Evolutionary conservation across 2,113 vertebrate species (phyloP).

Genomic region (Aphelocoma coerulescens): DNA sequence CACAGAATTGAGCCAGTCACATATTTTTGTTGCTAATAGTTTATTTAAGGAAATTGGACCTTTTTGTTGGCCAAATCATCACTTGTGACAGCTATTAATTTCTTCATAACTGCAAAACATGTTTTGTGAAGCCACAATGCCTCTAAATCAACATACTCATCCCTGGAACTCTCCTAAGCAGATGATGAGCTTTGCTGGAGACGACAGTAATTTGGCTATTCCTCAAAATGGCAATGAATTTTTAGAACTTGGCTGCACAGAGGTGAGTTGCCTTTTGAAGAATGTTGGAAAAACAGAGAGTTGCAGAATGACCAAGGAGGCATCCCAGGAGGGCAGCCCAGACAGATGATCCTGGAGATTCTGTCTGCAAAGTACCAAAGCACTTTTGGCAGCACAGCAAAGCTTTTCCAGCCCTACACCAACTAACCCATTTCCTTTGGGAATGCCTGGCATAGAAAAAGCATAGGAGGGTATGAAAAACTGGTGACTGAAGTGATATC

Average conservation of each 20-base stretch:
- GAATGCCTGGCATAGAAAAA: not conserved
- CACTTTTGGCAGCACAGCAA: not conserved
- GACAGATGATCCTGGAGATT: not conserved
- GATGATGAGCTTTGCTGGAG: not conserved
- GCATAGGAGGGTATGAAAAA: not conserved
- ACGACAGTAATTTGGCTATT: not conserved
- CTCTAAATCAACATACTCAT: not conserved
- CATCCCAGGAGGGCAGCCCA: fast-evolving
- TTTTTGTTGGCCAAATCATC: not conserved
- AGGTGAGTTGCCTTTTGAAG: not conserved
- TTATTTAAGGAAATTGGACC: not conserved
- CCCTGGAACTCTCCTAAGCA: not conserved
- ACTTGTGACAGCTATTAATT: not conserved
- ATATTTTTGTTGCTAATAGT: not conserved
- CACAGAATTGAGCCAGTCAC: not conserved
- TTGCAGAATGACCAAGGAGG: not conserved
- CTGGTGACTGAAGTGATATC: not conserved
- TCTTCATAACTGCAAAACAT: not conserved
- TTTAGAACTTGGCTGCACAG: not conserved
- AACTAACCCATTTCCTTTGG: not conserved
- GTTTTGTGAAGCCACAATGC: not conserved
- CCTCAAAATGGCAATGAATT: not conserved
- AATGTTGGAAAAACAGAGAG: not conserved
- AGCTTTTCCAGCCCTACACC: not conserved
- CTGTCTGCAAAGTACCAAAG: not conserved